phyloP scores from a whole-genome alignment of 2,797 vertebrate species.

The Tokudaia tokunoshimensis region DNA sequence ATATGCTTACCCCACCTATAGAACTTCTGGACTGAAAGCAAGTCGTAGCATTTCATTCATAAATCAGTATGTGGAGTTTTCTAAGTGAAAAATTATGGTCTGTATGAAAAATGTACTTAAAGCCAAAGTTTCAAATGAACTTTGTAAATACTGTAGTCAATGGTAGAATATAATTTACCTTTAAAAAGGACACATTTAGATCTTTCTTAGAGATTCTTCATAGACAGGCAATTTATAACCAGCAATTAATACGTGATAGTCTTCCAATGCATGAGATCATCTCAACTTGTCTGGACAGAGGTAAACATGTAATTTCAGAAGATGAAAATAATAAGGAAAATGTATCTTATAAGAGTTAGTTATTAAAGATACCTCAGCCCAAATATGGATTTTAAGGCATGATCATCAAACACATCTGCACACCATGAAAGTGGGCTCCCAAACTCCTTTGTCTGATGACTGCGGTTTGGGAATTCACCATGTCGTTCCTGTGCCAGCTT shows the following conservation, averaged over 20 bases:
- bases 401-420: conserved; percentile 77
- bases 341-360: conserved; percentile 36
- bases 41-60: neutral
- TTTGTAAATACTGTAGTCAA: neutral
- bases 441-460: conserved; percentile 80
- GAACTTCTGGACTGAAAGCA: neutral
- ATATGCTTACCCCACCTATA: neutral
- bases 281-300: conserved; percentile 82
- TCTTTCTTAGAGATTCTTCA: conserved; percentile 67
- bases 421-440: conserved; percentile 81
- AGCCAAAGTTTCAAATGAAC: neutral
- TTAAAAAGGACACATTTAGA: neutral
- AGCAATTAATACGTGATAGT: conserved; percentile 67
- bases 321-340: conserved; percentile 73
- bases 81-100: neutral
- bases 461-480: conserved; percentile 69
- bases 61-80: neutral
- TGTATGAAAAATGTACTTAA: neutral
- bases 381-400: conserved; percentile 71
- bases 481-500: conserved; percentile 63
- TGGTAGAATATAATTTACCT: conserved; percentile 31
- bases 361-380: conserved; percentile 78
- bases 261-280: conserved; percentile 71
- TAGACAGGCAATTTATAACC: conserved; percentile 65
- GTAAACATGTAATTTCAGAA: conserved; percentile 75